These are phyloP conservation scores for Apamea anceps DNA, from an alignment of 2,888 invertebrate species.

Conservation along the genomic window DNA sequence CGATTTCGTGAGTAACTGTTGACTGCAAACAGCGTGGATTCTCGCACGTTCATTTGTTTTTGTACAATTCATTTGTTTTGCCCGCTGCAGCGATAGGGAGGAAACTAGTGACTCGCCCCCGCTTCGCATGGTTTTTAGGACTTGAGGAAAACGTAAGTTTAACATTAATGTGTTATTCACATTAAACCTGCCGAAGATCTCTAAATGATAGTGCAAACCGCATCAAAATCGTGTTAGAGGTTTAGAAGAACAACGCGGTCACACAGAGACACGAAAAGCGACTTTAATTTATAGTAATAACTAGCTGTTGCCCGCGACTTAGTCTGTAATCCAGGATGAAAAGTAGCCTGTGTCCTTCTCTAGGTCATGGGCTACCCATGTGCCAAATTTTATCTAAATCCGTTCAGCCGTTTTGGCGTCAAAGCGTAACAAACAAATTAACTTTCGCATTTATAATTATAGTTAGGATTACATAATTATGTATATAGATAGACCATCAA, in stretches of 20 bases:
- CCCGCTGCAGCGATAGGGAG: conserved; percentile 1
- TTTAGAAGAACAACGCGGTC: not conserved
- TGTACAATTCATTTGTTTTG: conserved; percentile 30
- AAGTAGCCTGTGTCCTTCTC: too few relatives aligned
- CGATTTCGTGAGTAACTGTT: conserved; percentile 38
- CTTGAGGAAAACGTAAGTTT: not conserved
- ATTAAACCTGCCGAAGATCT: not conserved
- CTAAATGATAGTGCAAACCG: not conserved
- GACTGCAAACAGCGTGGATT: conserved; percentile 43
- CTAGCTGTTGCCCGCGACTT: too few relatives aligned
- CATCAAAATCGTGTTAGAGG: not conserved
- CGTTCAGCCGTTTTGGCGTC: too few relatives aligned
- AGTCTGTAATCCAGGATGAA: too few relatives aligned
- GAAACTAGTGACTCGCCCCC: not conserved
- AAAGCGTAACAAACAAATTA: too few relatives aligned
- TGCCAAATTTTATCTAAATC: too few relatives aligned
- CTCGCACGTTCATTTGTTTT: conserved; percentile 40
- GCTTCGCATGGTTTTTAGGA: not conserved
- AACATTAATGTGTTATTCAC: not conserved
- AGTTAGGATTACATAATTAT: not conserved
- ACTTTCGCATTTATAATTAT: not conserved
- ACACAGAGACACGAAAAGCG: not conserved
- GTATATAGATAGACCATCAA: not conserved
- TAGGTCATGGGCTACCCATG: too few relatives aligned
- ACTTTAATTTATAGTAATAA: not conserved